These are phyloP conservation scores for Cardiocondyla obscurior DNA, from an alignment of 1,140 invertebrate genomes.

Conservation along the genomic window DNA sequence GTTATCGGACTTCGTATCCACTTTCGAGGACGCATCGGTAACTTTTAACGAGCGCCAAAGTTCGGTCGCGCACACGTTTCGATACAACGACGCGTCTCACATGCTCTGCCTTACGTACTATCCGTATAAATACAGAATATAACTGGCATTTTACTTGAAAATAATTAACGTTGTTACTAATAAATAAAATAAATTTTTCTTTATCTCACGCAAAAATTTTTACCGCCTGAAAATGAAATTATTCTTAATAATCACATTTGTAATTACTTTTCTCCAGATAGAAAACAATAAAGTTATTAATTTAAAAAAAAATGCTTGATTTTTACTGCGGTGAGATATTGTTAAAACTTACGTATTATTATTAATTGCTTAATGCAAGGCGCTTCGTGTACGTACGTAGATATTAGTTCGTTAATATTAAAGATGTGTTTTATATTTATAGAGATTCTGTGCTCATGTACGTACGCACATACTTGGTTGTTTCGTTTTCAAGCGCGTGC, in stretches of 20 bases:
- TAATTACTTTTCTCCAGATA: neutral
- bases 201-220: neutral
- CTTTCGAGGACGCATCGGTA: conserved; percentile 49
- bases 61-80: conserved; percentile 29
- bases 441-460: neutral
- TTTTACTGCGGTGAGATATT: neutral
- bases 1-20: conserved; percentile 55
- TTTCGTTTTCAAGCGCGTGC: neutral
- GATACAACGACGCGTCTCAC: conserved; percentile 24
- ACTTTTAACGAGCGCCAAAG: conserved; percentile 55
- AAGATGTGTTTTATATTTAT: neutral
- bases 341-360: neutral
- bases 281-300: neutral
- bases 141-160: neutral
- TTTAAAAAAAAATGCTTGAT: neutral
- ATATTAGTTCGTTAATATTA: neutral
- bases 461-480: neutral
- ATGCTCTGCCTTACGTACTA: neutral
- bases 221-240: neutral
- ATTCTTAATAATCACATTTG: neutral
- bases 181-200: neutral
- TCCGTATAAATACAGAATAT: neutral
- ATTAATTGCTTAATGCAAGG: neutral
- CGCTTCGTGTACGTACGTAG: neutral
- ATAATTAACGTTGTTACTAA: neutral